These are phyloP conservation scores for Microplitis demolitor DNA, from an alignment of 1,140 invertebrate genomes.

Conservation along the genomic window DNA sequence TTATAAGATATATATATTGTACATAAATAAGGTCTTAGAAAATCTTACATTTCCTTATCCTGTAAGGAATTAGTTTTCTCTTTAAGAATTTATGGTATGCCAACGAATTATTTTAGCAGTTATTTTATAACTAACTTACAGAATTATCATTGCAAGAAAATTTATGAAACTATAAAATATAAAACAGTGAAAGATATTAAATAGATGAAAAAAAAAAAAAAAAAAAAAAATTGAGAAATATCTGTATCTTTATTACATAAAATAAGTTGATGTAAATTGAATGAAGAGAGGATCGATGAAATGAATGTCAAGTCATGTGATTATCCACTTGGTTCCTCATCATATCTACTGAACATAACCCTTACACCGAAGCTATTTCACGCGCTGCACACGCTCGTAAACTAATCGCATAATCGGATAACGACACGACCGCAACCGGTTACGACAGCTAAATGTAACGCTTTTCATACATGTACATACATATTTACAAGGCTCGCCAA, in stretches of 20 bases:
- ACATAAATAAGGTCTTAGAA: too few relatives aligned
- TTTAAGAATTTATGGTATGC: too few relatives aligned
- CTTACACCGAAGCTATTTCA: constrained; percentile 22
- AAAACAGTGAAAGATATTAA: too few relatives aligned
- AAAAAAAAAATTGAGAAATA: not conserved
- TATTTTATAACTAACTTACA: too few relatives aligned
- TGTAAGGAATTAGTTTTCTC: too few relatives aligned
- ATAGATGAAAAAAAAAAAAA: not conserved
- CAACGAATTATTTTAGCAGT: too few relatives aligned
- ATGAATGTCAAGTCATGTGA: constrained; percentile 19
- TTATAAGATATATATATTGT: too few relatives aligned
- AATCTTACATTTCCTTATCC: too few relatives aligned
- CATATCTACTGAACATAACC: not conserved
- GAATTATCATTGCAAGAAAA: too few relatives aligned
- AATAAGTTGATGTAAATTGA: not conserved
- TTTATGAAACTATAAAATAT: too few relatives aligned
- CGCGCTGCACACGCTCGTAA: constrained; percentile 35
- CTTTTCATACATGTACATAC: not conserved
- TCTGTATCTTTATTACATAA: not conserved
- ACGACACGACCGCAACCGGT: constrained; percentile 14
- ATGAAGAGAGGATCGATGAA: not conserved
- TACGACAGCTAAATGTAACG: not conserved
- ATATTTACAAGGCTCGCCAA: too few relatives aligned
- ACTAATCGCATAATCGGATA: constrained; percentile 42
- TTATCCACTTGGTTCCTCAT: constrained; percentile 41